These are phyloP conservation scores for Ancistrus triradiatus DNA, from an alignment of 2,113 vertebrate species.

Conservation along the genomic window DNA sequence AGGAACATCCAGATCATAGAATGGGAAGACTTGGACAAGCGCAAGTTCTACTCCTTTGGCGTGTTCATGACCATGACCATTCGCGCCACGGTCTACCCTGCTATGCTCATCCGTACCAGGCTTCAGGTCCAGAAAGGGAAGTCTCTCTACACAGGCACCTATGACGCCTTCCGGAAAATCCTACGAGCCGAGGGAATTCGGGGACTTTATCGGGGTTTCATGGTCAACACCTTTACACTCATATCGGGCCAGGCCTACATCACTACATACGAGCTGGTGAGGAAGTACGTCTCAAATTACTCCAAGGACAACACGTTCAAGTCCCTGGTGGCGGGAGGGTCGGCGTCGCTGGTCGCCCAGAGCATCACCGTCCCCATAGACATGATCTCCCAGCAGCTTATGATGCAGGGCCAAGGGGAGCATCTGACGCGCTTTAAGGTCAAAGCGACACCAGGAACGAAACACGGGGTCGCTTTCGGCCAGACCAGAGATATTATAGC, in stretches of 20 bases:
- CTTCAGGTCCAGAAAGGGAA: slow-evolving; percentile 93
- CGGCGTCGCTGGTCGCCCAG: slow-evolving; percentile 90
- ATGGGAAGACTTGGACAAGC: slow-evolving; percentile 97
- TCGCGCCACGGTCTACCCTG: slow-evolving; percentile 87
- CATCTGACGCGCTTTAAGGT: slow-evolving; percentile 83
- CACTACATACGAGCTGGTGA: slow-evolving; percentile 90
- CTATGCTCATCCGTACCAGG: slow-evolving; percentile 88
- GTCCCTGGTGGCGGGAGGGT: slow-evolving; percentile 87
- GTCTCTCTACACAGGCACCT: slow-evolving; percentile 85
- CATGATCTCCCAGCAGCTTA: slow-evolving; percentile 91
- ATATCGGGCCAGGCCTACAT: slow-evolving; percentile 93
- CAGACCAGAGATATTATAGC: slow-evolving; percentile 84
- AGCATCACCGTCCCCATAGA: slow-evolving; percentile 97
- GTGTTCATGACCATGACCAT: slow-evolving; percentile 96
- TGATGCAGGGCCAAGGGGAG: slow-evolving; percentile 90
- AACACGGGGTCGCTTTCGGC: slow-evolving; percentile 71
- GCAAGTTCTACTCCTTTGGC: slow-evolving; percentile 91
- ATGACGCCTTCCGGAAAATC: slow-evolving; percentile 90
- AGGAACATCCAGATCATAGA: slow-evolving; percentile 94
- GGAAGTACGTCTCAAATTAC: slow-evolving; percentile 81
- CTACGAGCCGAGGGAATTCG: slow-evolving; percentile 76
- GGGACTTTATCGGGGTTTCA: slow-evolving; percentile 88
- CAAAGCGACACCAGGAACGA: slow-evolving; percentile 50
- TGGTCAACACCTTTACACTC: slow-evolving; percentile 94
- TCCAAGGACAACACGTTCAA: slow-evolving; percentile 86